Percentiles rank a stretch among this genome's conserved stretches.
phyloP scores from a whole-genome alignment of 2,888 invertebrate species.

The Drosophila monieri region DNA sequence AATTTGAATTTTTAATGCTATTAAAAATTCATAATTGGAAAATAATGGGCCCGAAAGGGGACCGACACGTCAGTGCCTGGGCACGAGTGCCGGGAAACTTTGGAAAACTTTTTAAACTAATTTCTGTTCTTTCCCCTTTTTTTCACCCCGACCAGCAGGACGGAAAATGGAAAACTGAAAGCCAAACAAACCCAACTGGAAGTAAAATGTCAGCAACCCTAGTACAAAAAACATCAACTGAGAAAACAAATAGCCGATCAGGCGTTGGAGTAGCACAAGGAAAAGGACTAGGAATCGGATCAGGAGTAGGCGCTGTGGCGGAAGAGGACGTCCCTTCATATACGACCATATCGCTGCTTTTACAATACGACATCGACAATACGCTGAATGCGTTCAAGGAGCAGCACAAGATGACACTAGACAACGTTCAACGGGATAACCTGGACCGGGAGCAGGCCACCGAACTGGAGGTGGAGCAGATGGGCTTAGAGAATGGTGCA shows the following conservation, averaged over 20 bases:
- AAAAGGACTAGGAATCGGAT: conserved; percentile 14
- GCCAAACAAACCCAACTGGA: conserved; percentile 16
- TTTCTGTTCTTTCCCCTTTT: neutral
- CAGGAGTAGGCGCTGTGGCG: neutral
- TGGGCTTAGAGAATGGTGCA: conserved; percentile 42
- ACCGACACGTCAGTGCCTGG: neutral
- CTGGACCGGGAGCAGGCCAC: neutral
- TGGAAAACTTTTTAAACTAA: conserved; percentile 23
- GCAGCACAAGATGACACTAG: conserved; percentile 60
- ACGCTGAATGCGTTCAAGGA: conserved; percentile 83
- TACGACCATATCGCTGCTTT: conserved; percentile 81
- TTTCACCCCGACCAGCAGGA: conserved; percentile 14
- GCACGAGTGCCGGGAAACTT: conserved; percentile 39
- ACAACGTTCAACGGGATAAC: conserved; percentile 3
- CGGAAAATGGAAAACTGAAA: conserved; percentile 41
- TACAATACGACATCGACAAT: conserved; percentile 84
- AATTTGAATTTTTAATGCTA: conserved; percentile 66
- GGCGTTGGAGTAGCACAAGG: conserved; percentile 8
- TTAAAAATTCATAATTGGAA: conserved; percentile 72
- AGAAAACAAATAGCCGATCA: conserved; percentile 38
- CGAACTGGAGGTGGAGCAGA: conserved; percentile 59
- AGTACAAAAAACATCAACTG: conserved; percentile 67
- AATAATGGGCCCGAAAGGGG: conserved; percentile 53
- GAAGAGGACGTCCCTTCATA: conserved; percentile 32
- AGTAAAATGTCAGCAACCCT: conserved; percentile 70